These are phyloP conservation scores for Puma concolor DNA, from an alignment of 2,113 vertebrate genomes.

Conservation along the genomic window DNA sequence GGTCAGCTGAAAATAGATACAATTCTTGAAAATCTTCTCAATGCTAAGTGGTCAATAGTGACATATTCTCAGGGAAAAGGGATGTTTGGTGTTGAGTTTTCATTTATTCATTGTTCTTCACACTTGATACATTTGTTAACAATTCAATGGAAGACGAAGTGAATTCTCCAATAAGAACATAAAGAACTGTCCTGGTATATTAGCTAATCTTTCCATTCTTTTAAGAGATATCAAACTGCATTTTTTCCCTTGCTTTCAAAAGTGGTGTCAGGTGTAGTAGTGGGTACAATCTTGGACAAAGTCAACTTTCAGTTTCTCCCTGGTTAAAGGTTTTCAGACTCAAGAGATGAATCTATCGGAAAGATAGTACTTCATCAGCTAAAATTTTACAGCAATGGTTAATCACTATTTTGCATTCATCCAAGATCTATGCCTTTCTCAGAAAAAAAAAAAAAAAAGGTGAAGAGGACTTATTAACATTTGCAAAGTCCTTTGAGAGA, in stretches of 20 bases:
- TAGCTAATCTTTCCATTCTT: constrained; percentile 15
- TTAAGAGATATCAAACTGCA: not conserved
- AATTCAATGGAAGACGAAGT: not conserved
- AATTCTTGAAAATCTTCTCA: not conserved
- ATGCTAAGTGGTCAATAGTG: not conserved
- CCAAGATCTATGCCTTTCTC: not conserved
- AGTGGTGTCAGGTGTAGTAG: not conserved
- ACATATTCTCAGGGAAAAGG: not conserved
- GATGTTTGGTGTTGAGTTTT: not conserved
- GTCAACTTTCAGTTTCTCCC: not conserved
- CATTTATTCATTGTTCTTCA: not conserved
- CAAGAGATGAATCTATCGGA: not conserved
- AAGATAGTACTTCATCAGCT: not conserved
- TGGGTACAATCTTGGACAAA: not conserved
- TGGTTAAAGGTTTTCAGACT: not conserved
- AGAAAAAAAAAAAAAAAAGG: not conserved
- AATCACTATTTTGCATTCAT: not conserved
- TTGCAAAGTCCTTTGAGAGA: not conserved
- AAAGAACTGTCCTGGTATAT: not conserved
- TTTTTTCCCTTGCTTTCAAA: not conserved
- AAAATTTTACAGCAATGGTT: not conserved
- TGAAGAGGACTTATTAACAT: not conserved
- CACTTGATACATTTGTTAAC: not conserved
- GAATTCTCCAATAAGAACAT: not conserved
- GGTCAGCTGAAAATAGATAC: not conserved